phyloP scores from a whole-genome alignment of 2,113 vertebrate genomes.

The Athene cunicularia region DNA sequence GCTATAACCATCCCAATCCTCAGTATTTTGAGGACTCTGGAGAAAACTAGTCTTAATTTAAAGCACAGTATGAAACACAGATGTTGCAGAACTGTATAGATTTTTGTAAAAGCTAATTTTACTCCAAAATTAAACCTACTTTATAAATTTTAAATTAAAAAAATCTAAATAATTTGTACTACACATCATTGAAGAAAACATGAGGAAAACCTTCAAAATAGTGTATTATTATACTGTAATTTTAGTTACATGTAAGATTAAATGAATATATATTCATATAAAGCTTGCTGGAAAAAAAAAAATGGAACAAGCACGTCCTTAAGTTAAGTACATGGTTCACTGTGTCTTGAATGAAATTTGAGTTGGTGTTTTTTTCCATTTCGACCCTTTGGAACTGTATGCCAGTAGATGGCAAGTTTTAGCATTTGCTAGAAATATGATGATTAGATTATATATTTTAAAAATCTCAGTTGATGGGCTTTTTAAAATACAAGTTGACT shows the following conservation, averaged over 20 bases:
- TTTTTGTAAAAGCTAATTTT: not conserved
- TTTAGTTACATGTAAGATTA: not conserved
- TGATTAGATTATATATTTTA: not conserved
- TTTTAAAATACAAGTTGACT: not conserved
- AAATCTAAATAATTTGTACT: not conserved
- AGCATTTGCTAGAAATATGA: not conserved
- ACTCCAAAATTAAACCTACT: not conserved
- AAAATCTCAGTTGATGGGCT: not conserved
- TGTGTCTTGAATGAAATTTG: not conserved
- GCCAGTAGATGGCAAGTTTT: not conserved
- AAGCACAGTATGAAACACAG: not conserved
- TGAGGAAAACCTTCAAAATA: not conserved
- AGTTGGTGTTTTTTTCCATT: not conserved
- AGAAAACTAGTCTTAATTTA: not conserved
- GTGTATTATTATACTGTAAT: not conserved
- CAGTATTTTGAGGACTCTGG: not conserved
- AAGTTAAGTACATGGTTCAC: not conserved
- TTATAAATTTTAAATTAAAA: not conserved
- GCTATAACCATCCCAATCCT: not conserved
- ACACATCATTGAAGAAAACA: not conserved
- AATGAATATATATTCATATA: not conserved
- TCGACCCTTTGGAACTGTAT: not conserved
- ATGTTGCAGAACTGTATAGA: not conserved
- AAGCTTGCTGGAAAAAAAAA: not conserved
- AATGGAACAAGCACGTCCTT: not conserved